phyloP scores from a whole-genome alignment of 2,113 vertebrate genomes.

The Mastomys coucha region DNA sequence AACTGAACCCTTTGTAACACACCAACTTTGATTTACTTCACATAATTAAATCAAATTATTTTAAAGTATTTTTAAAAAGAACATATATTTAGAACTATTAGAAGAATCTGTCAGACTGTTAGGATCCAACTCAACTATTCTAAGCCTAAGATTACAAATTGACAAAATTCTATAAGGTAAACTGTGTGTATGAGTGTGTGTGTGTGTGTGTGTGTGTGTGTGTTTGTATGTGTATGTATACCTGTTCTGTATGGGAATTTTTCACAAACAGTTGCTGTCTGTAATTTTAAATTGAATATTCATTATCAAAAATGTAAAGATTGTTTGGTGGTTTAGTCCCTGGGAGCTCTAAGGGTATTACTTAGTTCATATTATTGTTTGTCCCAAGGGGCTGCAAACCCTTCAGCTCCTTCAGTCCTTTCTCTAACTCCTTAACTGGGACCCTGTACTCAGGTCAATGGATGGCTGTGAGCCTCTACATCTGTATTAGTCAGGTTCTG shows the following conservation, averaged over 20 bases:
- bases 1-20: not conserved
- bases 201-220: not conserved
- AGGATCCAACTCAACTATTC: not conserved
- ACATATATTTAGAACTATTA: not conserved
- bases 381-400: too few species aligned
- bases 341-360: too few species aligned
- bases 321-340: too few species aligned
- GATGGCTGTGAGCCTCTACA: too few species aligned
- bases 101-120: not conserved
- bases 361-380: too few species aligned
- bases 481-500: too few species aligned
- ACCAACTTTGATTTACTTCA: not conserved
- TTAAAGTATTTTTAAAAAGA: constrained; percentile 15
- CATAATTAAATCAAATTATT: not conserved
- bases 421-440: too few species aligned
- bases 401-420: too few species aligned
- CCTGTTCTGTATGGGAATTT: not conserved
- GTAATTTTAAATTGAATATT: not conserved
- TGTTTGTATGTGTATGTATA: not conserved
- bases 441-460: too few species aligned
- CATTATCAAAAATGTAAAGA: not conserved
- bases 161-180: not conserved
- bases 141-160: not conserved
- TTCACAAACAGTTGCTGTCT: rapidly evolving
- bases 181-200: not conserved